A percentile compares a stretch with the other conserved stretches of the same genome.
phyloP scores from a whole-genome alignment of 2,113 vertebrate species.

The Cyrtonyx montezumae region DNA sequence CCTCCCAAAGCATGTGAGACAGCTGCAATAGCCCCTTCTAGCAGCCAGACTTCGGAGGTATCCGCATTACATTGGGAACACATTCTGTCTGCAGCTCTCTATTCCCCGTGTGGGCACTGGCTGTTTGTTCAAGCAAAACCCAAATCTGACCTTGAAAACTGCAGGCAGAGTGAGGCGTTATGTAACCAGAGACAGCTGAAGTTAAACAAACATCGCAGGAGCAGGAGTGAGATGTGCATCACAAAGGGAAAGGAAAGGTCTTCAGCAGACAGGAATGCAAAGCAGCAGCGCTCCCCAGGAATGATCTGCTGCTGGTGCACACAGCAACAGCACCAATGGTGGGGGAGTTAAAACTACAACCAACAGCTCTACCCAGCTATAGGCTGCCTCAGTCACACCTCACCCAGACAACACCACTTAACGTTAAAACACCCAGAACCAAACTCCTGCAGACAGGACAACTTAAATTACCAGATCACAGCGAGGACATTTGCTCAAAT shows the following conservation, averaged over 20 bases:
- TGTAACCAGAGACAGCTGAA: not conserved
- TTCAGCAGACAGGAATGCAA: accelerated
- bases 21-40: accelerated
- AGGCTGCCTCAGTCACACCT: not conserved
- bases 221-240: not conserved
- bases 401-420: not conserved
- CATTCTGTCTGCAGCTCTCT: accelerated
- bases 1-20: not conserved
- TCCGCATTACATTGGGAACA: accelerated
- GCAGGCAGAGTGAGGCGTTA: not conserved
- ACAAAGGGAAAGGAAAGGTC: not conserved
- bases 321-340: not conserved
- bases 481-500: not conserved
- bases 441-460: not conserved
- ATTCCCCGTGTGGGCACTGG: accelerated
- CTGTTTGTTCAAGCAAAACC: not conserved
- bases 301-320: not conserved
- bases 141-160: not conserved
- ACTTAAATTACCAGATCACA: not conserved
- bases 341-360: not conserved
- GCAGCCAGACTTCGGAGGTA: accelerated
- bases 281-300: not conserved
- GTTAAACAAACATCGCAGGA: not conserved
- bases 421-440: not conserved
- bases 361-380: not conserved